Evolutionary conservation across 1,140 invertebrate species (phyloP).

Genomic region (Drosophila cardini): DNA sequence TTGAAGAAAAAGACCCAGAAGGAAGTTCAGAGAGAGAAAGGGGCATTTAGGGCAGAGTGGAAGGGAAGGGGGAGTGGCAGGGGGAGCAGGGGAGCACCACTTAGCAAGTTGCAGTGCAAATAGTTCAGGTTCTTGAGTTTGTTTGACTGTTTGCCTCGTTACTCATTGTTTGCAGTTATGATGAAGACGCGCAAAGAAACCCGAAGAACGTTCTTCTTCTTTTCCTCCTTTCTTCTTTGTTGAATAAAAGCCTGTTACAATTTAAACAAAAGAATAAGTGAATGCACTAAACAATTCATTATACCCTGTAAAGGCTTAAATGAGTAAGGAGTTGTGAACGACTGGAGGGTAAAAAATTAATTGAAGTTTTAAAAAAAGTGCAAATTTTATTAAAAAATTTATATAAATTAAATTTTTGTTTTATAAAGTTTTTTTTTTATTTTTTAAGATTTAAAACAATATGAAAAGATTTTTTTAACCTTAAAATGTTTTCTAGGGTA

Average conservation of each 20-base stretch:
- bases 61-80: too few species aligned
- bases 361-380: too few species aligned
- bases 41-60: too few species aligned
- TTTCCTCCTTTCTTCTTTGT: neutral
- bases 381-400: too few species aligned
- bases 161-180: constrained; percentile 70
- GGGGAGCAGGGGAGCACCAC: constrained; percentile 5
- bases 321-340: neutral
- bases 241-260: constrained; percentile 41
- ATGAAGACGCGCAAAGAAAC: constrained; percentile 56
- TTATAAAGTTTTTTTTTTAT: too few species aligned
- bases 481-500: neutral
- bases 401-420: too few species aligned
- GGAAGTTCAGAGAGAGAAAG: too few species aligned
- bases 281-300: constrained; percentile 59
- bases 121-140: constrained; percentile 55
- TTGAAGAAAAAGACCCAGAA: too few species aligned
- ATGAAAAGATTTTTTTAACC: too few species aligned
- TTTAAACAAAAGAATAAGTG: constrained; percentile 72
- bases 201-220: too few species aligned
- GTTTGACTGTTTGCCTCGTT: constrained; percentile 56
- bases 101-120: constrained; percentile 63
- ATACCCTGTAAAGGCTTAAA: constrained; percentile 19
- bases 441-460: too few species aligned
- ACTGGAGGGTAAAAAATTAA: neutral